Conservation (phyloP, 1,140 invertebrate genomes). For the Diorhabda elongata region DNA sequence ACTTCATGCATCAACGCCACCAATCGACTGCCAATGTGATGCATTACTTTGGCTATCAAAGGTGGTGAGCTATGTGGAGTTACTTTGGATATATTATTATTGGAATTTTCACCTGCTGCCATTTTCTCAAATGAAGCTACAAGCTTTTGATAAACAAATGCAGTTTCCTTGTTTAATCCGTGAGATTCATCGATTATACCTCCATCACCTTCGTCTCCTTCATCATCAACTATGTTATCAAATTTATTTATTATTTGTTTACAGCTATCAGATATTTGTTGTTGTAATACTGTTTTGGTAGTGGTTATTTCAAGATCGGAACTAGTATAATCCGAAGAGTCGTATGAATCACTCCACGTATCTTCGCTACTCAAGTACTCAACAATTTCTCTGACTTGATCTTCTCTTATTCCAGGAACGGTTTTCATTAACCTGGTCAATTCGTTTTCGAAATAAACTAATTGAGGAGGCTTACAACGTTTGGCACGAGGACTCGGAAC, state of each 20-base stretch:
- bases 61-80: constrained; percentile 73
- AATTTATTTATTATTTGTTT: constrained; percentile 85
- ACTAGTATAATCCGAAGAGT: constrained; percentile 85
- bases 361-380: constrained; percentile 88
- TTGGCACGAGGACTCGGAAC: constrained; percentile 56
- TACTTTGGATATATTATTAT: constrained; percentile 45
- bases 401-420: constrained; percentile 82
- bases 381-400: constrained; percentile 85
- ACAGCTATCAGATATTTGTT: constrained; percentile 82
- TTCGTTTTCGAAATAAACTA: constrained; percentile 85
- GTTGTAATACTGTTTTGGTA: constrained; percentile 67
- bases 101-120: constrained; percentile 50
- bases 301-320: constrained; percentile 75
- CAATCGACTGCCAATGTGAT: constrained; percentile 84
- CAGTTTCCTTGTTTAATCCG: constrained; percentile 65
- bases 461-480: constrained; percentile 71
- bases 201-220: constrained; percentile 56
- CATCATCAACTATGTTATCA: constrained; percentile 54
- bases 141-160: constrained; percentile 77
- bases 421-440: constrained; percentile 87
- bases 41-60: constrained; percentile 86
- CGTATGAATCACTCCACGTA: constrained; percentile 88
- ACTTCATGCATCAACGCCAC: constrained; percentile 91
- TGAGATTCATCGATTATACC: constrained; percentile 52
- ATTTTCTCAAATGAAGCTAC: constrained; percentile 76